phyloP scores from a whole-genome alignment of 2,888 invertebrate species.

The Eilema depressum region DNA sequence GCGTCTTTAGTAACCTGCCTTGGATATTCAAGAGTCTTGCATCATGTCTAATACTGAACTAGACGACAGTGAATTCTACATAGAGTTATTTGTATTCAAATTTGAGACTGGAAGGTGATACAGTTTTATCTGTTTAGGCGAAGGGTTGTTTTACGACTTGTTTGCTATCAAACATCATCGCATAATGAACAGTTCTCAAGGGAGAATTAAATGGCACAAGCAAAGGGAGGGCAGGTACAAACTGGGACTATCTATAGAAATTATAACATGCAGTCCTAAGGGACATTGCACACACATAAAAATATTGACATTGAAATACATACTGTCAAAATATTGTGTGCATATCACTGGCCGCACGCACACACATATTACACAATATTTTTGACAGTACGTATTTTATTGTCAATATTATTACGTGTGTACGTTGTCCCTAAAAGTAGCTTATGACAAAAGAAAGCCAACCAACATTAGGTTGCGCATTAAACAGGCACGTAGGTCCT shows the following conservation, averaged over 20 bases:
- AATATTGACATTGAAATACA: no score
- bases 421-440: background rate
- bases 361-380: no score
- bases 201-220: conserved; percentile 14
- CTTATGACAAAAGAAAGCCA: conserved; percentile 45
- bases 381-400: no score
- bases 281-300: no score
- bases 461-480: conserved; percentile 42
- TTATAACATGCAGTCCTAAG: conserved; percentile 1
- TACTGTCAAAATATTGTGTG: no score
- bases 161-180: conserved; percentile 5
- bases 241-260: conserved; percentile 14
- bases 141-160: background rate
- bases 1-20: background rate
- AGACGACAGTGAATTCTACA: background rate
- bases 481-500: conserved; percentile 43
- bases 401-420: conserved; percentile 8
- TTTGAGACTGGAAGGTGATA: background rate
- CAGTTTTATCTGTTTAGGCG: background rate
- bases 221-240: background rate
- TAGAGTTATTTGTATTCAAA: background rate
- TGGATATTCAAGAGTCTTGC: background rate
- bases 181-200: background rate
- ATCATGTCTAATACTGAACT: background rate
- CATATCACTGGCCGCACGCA: no score